Evolutionary conservation across 2,797 vertebrate genomes (phyloP).

Genomic region (Lemur catta): DNA sequence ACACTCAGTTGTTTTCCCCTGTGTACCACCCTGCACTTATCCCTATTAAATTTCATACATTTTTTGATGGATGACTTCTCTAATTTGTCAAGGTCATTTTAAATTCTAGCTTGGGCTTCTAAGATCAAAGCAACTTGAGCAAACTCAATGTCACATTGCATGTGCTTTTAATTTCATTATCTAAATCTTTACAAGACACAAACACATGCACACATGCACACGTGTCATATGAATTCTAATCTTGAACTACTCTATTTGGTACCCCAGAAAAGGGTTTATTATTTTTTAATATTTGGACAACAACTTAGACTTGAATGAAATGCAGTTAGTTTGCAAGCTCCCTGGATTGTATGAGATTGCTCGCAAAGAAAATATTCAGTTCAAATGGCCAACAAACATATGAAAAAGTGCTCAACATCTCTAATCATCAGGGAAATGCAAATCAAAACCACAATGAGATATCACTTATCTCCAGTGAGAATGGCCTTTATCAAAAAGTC

Average conservation of each 20-base stretch:
- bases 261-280: background rate
- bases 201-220: background rate
- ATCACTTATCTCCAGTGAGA: too few species aligned
- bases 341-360: background rate
- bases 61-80: background rate
- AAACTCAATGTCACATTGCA: background rate
- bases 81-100: conserved; percentile 34
- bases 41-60: background rate
- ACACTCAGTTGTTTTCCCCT: background rate
- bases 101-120: conserved; percentile 12
- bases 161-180: background rate
- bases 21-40: background rate
- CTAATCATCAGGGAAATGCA: too few species aligned
- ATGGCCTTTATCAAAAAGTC: too few species aligned
- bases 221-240: background rate
- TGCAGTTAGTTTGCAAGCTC: background rate
- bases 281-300: background rate
- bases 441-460: too few species aligned
- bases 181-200: background rate
- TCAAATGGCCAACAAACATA: background rate
- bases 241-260: background rate
- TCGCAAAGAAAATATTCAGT: background rate
- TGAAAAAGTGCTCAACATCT: too few species aligned
- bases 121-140: background rate
- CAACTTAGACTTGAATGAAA: background rate